Base-by-base conservation (phyloP, 1,140 invertebrate genomes). In the Leptinotarsa defecta region DNA sequence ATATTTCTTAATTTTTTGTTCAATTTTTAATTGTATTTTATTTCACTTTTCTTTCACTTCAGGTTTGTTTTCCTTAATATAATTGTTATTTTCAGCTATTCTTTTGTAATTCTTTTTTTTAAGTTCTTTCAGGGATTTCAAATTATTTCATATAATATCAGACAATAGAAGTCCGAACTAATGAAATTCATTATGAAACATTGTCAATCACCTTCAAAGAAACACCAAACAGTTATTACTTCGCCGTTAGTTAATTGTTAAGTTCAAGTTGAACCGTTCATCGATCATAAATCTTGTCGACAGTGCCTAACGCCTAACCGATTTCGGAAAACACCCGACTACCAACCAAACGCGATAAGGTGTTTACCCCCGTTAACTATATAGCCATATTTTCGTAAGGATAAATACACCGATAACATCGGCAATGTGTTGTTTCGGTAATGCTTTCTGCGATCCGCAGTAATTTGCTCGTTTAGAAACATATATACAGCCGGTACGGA, bases 361-460 rank as follows among this genome's bases (percentile, higher is more conserved):
- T 19, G 52, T 57, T 19, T 15, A 19, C 52, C 15, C 15, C 52
- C 17, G 34, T 43, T 43, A 43, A 43, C 3, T 19, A 57, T 57
- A 57, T 57, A 5, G 52, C 52, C 34, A 19, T 57, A 57, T n/a
- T 57, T 57, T 57, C 52, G 52, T 57, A 4, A 57, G n/a, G 15
- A 19, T 57, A 57, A 57, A 57, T 57, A 57, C 6, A 15, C 52
- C 52, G 52, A 57, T 57, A 57, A 57, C 52, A 57, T 57, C 52
- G 52, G 52, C n/a, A 15, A 57, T 57, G 52, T 57, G 52, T 57
- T 57, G 52, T 57, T 57, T 57, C 52, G 52, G 52, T 57, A 57
- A 57, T n/a, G 17, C 34, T 43, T 43, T 43, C 34, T 43, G 8
- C 34, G 34, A 43, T 43, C 34, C 34, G 34, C 52, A 19, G 52